phyloP scores from a whole-genome alignment of 2,113 vertebrate species.

The Azemiops feae region DNA sequence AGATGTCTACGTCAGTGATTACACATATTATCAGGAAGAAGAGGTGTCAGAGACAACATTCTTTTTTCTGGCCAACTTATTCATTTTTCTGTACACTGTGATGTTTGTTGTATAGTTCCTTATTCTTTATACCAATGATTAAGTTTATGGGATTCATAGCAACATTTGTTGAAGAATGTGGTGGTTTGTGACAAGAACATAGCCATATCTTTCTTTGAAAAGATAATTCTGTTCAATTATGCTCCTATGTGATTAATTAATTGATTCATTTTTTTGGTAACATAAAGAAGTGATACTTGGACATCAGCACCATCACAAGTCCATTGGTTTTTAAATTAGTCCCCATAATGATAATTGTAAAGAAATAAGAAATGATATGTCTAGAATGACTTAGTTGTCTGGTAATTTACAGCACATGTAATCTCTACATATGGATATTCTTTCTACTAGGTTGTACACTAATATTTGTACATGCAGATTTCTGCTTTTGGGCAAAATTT shows the following conservation, averaged over 20 bases:
- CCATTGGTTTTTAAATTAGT: neutral
- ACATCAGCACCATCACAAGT: neutral
- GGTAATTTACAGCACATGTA: neutral
- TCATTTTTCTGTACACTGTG: neutral
- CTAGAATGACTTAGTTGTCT: neutral
- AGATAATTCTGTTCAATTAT: neutral
- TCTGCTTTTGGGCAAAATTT: neutral
- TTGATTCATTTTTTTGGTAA: neutral
- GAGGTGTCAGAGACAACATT: neutral
- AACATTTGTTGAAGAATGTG: neutral
- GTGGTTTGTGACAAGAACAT: neutral
- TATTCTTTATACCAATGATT: conserved; percentile 11
- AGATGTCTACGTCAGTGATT: neutral
- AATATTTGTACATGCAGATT: neutral
- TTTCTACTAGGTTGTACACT: neutral
- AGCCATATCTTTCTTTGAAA: neutral
- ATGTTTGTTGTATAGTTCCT: neutral
- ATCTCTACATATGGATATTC: neutral
- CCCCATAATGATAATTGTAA: neutral
- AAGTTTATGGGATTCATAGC: conserved; percentile 1
- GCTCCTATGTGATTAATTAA: neutral
- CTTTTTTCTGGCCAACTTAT: neutral
- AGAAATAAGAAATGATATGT: neutral
- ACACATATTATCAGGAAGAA: neutral
- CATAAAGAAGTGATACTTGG: neutral